Percentiles rank a stretch among this genome's conserved stretches.
Evolutionary conservation across 2,113 vertebrate species (phyloP).

Genomic region (Aldabrachelys gigantea): DNA sequence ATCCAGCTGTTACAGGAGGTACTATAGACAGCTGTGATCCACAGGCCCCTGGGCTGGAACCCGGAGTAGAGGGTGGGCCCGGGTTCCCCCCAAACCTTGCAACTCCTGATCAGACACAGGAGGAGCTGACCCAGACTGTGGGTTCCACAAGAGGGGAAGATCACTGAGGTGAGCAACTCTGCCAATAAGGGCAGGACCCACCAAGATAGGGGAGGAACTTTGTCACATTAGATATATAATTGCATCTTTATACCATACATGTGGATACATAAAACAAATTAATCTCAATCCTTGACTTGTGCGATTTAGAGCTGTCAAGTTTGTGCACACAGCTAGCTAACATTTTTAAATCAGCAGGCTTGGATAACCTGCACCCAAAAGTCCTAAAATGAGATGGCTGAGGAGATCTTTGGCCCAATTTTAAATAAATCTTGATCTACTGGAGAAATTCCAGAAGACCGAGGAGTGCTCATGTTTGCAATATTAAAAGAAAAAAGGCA

Average conservation of each 20-base stretch:
- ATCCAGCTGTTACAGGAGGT: too few species aligned
- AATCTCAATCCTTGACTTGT: background rate
- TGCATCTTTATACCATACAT: background rate
- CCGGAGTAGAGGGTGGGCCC: too few species aligned
- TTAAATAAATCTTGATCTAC: background rate
- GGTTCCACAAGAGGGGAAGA: too few species aligned
- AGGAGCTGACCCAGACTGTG: too few species aligned
- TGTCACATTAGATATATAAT: background rate
- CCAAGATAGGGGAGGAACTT: too few species aligned
- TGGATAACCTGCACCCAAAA: background rate
- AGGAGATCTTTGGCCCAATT: background rate
- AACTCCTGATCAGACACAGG: too few species aligned
- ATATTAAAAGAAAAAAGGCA: background rate
- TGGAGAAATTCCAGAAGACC: background rate
- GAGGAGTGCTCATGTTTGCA: background rate
- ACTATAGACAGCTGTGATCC: too few species aligned
- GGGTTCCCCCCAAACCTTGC: too few species aligned
- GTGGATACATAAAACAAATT: background rate
- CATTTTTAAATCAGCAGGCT: background rate
- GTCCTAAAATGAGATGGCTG: background rate
- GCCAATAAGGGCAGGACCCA: too few species aligned
- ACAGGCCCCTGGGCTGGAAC: too few species aligned
- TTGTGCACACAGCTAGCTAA: background rate
- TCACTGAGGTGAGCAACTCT: too few species aligned
- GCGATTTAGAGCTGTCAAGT: background rate